Conservation (phyloP, 1,140 invertebrate genomes). For the Drosophila nigrodunni region DNA sequence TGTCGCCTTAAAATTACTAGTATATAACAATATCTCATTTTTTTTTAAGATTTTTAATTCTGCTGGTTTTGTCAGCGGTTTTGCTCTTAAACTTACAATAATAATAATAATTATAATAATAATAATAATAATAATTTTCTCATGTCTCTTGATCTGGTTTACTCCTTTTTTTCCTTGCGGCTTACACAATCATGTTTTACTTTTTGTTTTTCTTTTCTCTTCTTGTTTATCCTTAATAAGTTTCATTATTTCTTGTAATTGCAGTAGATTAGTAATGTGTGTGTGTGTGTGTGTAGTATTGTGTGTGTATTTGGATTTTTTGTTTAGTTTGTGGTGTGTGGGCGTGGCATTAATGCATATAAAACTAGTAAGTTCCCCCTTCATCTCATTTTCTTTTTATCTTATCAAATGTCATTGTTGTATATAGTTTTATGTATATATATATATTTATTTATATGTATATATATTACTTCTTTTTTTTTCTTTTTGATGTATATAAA, state of each 20-base stretch:
- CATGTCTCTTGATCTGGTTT: conserved; percentile 80
- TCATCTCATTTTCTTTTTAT: conserved; percentile 39
- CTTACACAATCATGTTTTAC: conserved; percentile 47
- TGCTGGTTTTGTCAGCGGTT: conserved; percentile 84
- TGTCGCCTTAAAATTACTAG: conserved; percentile 80
- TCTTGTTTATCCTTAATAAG: conserved; percentile 65
- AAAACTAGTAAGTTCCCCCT: conserved; percentile 77
- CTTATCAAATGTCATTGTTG: conserved; percentile 79
- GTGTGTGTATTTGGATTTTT: conserved; percentile 35
- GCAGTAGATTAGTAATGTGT: conserved; percentile 53
- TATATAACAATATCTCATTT: conserved; percentile 84
- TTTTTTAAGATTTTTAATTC: conserved; percentile 82
- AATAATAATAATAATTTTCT: conserved; percentile 81
- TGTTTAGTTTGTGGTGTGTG: conserved; percentile 41
- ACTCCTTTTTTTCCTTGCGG: conserved; percentile 59
- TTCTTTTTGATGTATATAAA: conserved; percentile 68
- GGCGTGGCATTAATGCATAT: conserved; percentile 76
- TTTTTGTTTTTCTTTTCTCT: conserved; percentile 13
- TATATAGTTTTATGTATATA: conserved; percentile 73
- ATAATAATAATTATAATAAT: conserved; percentile 66
- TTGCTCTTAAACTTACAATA: conserved; percentile 82
- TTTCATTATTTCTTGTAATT: conserved; percentile 58
- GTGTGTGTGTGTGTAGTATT: conserved; percentile 25
- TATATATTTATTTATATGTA: conserved; percentile 36
- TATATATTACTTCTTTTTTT: conserved; percentile 48